Base-by-base conservation (phyloP, 2,888 invertebrate species). In the Koerneria pararmatus region DNA sequence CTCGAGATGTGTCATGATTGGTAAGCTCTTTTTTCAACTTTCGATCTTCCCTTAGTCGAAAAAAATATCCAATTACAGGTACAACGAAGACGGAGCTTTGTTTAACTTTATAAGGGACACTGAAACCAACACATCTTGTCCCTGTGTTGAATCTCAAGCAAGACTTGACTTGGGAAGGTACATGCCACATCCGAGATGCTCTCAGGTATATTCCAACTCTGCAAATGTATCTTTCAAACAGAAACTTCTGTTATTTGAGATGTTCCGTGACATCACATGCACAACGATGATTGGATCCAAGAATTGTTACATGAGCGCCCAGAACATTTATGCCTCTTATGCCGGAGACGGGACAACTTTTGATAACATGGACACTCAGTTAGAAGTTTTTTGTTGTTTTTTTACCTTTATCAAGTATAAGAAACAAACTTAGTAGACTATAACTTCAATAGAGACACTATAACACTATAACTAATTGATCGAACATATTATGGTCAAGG, bases 141-240 rank as follows among this genome's bases (percentile, higher is more conserved):
- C 97, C 0, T 98, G 97, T 83, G 91, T 89, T 0, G 84, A 95
- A 73, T 89, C 91, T 70, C 95, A 95, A 83, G 95, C 95, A 0
- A 83, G 91, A 1, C 86, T 89, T 63, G 95, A 97, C 84, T 91
- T 92, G 84, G 97, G 95, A 5, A 88, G 93, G n/a, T 97, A 89
- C 84, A 88, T 92, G 84, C 93, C 95, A 0, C 80, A 80, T 71
- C 80, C 80, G 1, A 68, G 80, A 8, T 80, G 80, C 64, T 69
- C 69, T 27, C 63, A 51, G 53, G 71, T 71, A 35, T 58, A 34
- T 24, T 1, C 6, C 37, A 8, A 32, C 37, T 29, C 19, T 58
- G 4, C n/a, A n/a, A 5, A 24, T 22, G 8, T 56, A 31, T 19
- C 60, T 0, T 22, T n/a, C 48, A 5, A 24, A 3, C 15, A 8